Evolutionary conservation across 2,888 invertebrate species (phyloP).

Genomic region (Hydropsyche betteni): DNA sequence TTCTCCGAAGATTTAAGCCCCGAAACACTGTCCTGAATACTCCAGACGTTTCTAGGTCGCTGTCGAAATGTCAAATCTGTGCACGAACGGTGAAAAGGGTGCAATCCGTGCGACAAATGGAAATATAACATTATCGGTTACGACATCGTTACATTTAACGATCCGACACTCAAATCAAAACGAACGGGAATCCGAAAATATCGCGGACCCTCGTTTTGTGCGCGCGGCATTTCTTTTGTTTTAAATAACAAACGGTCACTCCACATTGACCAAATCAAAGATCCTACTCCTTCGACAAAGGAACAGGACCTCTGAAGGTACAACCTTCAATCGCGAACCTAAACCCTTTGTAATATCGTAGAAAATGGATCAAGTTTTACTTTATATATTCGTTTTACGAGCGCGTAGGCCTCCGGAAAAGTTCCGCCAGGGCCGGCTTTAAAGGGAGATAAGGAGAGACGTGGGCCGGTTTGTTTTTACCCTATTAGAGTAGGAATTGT

Average conservation of each 20-base stretch:
- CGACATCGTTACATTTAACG: too few species aligned
- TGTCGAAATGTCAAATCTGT: constrained; percentile 18
- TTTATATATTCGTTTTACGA: constrained; percentile 41
- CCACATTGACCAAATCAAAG: too few species aligned
- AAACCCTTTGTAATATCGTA: too few species aligned
- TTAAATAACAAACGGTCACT: constrained; percentile 39
- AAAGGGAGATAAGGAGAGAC: constrained; percentile 14
- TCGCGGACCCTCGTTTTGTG: neutral
- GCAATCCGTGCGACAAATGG: constrained; percentile 17
- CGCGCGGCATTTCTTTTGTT: constrained; percentile 19
- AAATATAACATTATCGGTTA: constrained; percentile 17
- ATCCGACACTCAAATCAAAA: too few species aligned
- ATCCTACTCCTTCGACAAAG: too few species aligned
- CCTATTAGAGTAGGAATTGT: constrained; percentile 28
- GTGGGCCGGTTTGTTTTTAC: constrained; percentile 32
- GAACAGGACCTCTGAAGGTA: neutral
- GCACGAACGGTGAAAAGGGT: constrained; percentile 16
- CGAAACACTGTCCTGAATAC: too few species aligned
- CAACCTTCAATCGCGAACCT: constrained; percentile 25
- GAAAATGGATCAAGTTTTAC: constrained; percentile 46
- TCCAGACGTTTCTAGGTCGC: too few species aligned
- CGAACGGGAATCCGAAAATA: too few species aligned
- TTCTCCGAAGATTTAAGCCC: too few species aligned
- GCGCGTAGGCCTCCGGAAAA: constrained; percentile 21
- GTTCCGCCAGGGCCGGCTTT: constrained; percentile 26